These are phyloP conservation scores for Geopemphigus sp. DNA, from an alignment of 1,140 invertebrate genomes.

Conservation along the genomic window DNA sequence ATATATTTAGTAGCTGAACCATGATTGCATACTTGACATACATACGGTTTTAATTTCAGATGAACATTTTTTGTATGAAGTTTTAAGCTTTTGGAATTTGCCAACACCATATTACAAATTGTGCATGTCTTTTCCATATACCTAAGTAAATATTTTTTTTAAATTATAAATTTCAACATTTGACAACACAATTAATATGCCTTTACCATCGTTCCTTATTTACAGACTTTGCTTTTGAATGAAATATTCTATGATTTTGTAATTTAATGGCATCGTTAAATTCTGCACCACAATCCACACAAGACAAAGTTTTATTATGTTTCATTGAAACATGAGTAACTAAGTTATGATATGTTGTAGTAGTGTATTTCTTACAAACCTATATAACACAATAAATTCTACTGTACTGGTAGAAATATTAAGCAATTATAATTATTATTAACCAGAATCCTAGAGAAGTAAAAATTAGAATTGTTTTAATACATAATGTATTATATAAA, in stretches of 20 bases:
- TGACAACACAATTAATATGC: not conserved
- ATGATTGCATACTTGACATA: conserved; percentile 73
- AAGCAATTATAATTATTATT: too few relatives aligned
- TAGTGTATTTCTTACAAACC: conserved; percentile 43
- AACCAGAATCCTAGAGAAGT: too few relatives aligned
- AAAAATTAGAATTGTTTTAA: too few relatives aligned
- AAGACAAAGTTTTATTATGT: conserved; percentile 33
- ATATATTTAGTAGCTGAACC: conserved; percentile 64
- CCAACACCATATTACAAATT: conserved; percentile 64
- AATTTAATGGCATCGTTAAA: conserved; percentile 16
- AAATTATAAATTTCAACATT: not conserved
- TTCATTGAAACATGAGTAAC: conserved; percentile 37
- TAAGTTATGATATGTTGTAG: conserved; percentile 40
- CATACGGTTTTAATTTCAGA: conserved; percentile 67
- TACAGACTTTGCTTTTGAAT: conserved; percentile 32
- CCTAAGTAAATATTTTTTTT: conserved; percentile 51
- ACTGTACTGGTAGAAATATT: too few relatives aligned
- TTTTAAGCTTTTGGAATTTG: conserved; percentile 62
- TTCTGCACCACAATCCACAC: conserved; percentile 39
- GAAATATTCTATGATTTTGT: conserved; percentile 45
- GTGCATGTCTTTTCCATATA: conserved; percentile 54
- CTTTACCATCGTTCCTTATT: conserved; percentile 34
- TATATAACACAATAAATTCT: not conserved
- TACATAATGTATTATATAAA: too few relatives aligned
- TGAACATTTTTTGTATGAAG: conserved; percentile 68